Percentiles rank a stretch among this genome's conserved stretches.
Conservation (phyloP, 2,888 invertebrate species). For the Odontocolon sp. region DNA sequence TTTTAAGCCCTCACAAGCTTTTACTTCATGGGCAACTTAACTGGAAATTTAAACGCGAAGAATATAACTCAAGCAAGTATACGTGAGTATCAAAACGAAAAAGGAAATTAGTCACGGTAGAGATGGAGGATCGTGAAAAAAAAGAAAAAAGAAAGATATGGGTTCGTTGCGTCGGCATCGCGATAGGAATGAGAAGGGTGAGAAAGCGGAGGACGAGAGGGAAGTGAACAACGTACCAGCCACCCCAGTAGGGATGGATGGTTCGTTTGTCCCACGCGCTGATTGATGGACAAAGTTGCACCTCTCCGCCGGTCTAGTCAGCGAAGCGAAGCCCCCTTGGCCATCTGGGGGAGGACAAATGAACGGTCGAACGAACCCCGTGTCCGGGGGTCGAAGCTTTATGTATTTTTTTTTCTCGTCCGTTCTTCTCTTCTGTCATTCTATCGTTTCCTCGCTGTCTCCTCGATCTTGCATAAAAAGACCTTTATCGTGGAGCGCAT, state of each 20-base stretch:
- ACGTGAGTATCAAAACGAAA: not conserved
- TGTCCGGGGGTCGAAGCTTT: slow-evolving; percentile 18
- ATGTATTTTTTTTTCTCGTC: slow-evolving; percentile 48
- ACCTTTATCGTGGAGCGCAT: too few relatives aligned
- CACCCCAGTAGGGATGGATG: not conserved
- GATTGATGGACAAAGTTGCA: slow-evolving; percentile 69
- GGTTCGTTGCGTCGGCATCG: slow-evolving; percentile 33
- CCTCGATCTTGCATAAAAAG: not conserved
- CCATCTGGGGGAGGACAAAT: slow-evolving; percentile 53
- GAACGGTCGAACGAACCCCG: slow-evolving; percentile 49
- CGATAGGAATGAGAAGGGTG: slow-evolving; percentile 16
- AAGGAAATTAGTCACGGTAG: slow-evolving; percentile 20
- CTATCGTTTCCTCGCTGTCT: slow-evolving; percentile 9
- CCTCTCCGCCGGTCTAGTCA: slow-evolving; percentile 53
- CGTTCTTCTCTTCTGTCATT: slow-evolving; percentile 19
- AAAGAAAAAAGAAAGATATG: slow-evolving; percentile 2
- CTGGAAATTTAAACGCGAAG: not conserved
- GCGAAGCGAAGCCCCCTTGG: slow-evolving; percentile 50
- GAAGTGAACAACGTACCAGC: not conserved
- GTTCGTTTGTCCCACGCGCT: slow-evolving; percentile 57
- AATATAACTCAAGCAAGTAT: not conserved
- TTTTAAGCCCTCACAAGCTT: too few relatives aligned
- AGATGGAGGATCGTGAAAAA: slow-evolving; percentile 19
- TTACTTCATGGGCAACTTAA: not conserved
- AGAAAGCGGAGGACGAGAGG: slow-evolving; percentile 15